Evolutionary conservation across 1,140 invertebrate species (phyloP).

Genomic region (Pectinophora gossypiella): DNA sequence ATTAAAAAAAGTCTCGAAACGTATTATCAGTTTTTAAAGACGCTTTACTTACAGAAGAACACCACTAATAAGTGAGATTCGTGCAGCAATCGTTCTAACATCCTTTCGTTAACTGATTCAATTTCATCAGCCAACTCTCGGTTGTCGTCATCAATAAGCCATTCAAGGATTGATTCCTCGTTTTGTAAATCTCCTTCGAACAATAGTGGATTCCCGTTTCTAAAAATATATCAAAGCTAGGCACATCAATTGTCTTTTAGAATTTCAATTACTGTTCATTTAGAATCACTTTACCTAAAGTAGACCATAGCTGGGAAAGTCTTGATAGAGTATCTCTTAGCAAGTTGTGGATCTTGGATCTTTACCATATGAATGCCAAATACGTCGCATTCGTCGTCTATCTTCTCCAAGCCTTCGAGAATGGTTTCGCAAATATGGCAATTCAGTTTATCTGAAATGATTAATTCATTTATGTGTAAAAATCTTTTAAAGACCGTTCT

Average conservation of each 20-base stretch:
- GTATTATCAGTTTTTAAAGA: no score
- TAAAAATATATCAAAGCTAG: no score
- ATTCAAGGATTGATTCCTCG: conserved; percentile 93
- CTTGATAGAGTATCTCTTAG: conserved; percentile 95
- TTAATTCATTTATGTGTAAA: no score
- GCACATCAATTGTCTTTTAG: no score
- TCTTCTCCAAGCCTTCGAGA: conserved; percentile 90
- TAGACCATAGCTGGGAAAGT: conserved; percentile 95
- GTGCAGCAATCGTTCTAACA: conserved; percentile 91
- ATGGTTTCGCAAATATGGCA: conserved; percentile 96
- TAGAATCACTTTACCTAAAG: conserved; percentile 79
- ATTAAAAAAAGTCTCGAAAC: no score
- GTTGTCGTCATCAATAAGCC: conserved; percentile 96
- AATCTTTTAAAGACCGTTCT: no score
- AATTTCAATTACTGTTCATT: no score
- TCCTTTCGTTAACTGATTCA: conserved; percentile 92
- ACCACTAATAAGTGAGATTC: conserved; percentile 93
- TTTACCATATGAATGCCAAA: conserved; percentile 97
- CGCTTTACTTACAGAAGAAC: conserved; percentile 93
- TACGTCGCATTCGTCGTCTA: conserved; percentile 95
- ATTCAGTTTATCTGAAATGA: conserved; percentile 88
- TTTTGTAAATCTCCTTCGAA: conserved; percentile 96
- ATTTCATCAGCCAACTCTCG: conserved; percentile 95
- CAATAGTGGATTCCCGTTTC: conserved; percentile 94
- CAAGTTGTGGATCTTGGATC: conserved; percentile 93